A percentile compares a stretch with the other conserved stretches of the same genome.
Evolutionary conservation across 2,888 invertebrate genomes (phyloP).

Genomic region (Cinara cedri): DNA sequence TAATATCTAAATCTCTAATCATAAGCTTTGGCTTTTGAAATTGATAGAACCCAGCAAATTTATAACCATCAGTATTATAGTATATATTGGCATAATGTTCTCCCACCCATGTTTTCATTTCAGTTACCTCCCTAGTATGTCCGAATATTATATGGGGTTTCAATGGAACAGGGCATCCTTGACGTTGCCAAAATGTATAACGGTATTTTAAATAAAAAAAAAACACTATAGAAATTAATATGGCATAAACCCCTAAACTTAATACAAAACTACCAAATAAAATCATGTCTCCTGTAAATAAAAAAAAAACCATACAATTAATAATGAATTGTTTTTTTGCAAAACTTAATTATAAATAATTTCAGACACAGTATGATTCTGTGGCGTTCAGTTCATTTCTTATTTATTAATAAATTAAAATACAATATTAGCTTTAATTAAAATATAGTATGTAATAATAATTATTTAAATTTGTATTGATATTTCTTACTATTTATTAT

Average conservation of each 20-base stretch:
- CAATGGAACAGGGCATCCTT: slow-evolving; percentile 49
- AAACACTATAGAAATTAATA: not conserved
- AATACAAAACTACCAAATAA: not conserved
- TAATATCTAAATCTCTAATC: slow-evolving; percentile 64
- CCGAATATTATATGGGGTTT: slow-evolving; percentile 38
- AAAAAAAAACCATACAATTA: not conserved
- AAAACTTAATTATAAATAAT: too few species aligned
- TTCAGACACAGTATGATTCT: too few species aligned
- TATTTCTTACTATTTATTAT: too few species aligned
- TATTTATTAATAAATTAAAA: too few species aligned
- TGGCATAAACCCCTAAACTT: not conserved
- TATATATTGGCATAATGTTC: slow-evolving; percentile 46
- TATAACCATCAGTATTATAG: slow-evolving; percentile 25
- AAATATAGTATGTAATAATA: too few species aligned
- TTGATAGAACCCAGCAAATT: slow-evolving; percentile 65
- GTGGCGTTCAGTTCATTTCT: too few species aligned
- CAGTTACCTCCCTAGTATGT: slow-evolving; percentile 35
- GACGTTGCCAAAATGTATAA: slow-evolving; percentile 48
- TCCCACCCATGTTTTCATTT: slow-evolving; percentile 50
- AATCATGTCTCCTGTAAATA: slow-evolving; percentile 20
- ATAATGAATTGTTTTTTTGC: too few species aligned
- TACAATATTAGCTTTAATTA: too few species aligned
- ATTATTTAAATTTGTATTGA: too few species aligned
- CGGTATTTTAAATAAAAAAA: slow-evolving; percentile 38
- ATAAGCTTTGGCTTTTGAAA: slow-evolving; percentile 65